Evolutionary conservation across 2,113 vertebrate genomes (phyloP), one percentile per base, ranked within the genome.

Genomic region (Salvelinus sp.): DNA sequence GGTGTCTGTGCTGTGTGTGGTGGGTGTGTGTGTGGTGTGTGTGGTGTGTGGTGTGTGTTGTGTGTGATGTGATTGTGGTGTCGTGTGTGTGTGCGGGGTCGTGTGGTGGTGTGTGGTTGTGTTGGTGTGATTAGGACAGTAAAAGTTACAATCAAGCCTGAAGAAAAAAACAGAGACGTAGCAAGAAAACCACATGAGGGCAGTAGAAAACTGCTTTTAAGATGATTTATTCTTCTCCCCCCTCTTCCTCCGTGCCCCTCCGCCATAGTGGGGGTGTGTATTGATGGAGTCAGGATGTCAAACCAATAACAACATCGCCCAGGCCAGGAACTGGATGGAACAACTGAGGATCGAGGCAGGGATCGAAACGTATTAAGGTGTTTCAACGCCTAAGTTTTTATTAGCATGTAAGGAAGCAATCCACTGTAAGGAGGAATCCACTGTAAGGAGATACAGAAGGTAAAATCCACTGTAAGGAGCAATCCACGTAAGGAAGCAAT

Each of bases 291-390:
- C 88, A 96, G 28, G 28, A 98, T 99, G 97, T 97, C 97, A 72
- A 72, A 94, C 95, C 3, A 95, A 92, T 96, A 98, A 99, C 92
- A 99, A 97, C 97, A 99, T 91, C 95, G 98, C 89, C 96, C 98
- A 92, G 97, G 98, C 30, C 30, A 33, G 30, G 30, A 98, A 92
- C 95, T 98, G 89, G 97, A n/a, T 99, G 92, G 97, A 99, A 85
- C 97, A 99, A 92, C 95, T 99, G 74, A 95, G 97, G 86, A 50
- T 50, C 3, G 48, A 50, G 48, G 48, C 48, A 50, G 48, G 48
- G 48, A 50, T 50, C 48, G 48, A 50, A 50, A 3, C 48, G 48
- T 76, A 96, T 99, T 81, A 99, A 98, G 96, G 97, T 98, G 33
- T 38, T 38, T 38, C 33, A 7, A 38, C 6, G 6, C 33, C 33